These are phyloP conservation scores for Plodia interpunctella DNA, from an alignment of 1,140 invertebrate species.

Conservation along the genomic window DNA sequence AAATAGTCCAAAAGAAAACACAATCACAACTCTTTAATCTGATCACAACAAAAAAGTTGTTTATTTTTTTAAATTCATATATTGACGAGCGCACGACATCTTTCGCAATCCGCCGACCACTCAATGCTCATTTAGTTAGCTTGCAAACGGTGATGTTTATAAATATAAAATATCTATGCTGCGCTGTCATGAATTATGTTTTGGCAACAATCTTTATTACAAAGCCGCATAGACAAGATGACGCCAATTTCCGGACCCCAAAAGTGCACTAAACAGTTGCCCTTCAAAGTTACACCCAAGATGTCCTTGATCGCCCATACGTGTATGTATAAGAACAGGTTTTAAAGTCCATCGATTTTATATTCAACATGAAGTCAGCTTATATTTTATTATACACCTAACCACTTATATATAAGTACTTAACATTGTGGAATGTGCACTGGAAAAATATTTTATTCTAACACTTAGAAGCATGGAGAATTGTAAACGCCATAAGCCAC, in stretches of 20 bases:
- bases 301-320: too few species aligned
- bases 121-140: slow-evolving; percentile 25
- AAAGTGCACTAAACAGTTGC: background rate
- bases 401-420: too few species aligned
- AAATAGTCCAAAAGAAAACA: slow-evolving; percentile 7
- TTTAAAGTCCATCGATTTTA: too few species aligned
- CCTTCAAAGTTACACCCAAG: too few species aligned
- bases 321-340: too few species aligned
- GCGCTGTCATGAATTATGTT: slow-evolving; percentile 11
- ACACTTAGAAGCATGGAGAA: too few species aligned
- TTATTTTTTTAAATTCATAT: slow-evolving; percentile 28
- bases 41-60: background rate
- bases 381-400: too few species aligned
- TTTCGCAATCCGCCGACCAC: slow-evolving; percentile 26
- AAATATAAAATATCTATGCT: slow-evolving; percentile 35
- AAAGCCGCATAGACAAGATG: slow-evolving; percentile 8
- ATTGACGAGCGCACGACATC: slow-evolving; percentile 36
- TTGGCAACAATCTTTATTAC: slow-evolving; percentile 23
- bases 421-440: too few species aligned
- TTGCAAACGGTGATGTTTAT: slow-evolving; percentile 31
- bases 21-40: too few species aligned
- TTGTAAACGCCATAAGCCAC: too few species aligned
- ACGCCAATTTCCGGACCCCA: background rate
- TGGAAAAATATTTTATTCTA: too few species aligned
- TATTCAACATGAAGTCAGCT: too few species aligned